These are phyloP conservation scores for Perizoma affinitatum DNA, from an alignment of 2,888 invertebrate genomes.

Conservation along the genomic window DNA sequence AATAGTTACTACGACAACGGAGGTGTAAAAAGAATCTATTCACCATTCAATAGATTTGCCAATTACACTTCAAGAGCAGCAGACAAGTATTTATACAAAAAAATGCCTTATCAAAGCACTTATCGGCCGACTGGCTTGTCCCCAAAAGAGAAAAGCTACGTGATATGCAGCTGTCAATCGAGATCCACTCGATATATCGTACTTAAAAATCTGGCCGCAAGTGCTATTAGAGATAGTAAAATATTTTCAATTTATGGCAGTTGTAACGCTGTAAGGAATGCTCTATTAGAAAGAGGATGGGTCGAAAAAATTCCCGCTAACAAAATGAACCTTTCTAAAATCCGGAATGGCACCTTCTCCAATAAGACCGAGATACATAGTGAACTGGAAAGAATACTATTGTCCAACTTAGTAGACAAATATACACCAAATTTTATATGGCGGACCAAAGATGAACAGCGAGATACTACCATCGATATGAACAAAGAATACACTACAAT, in stretches of 20 bases:
- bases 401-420: conserved; percentile 72
- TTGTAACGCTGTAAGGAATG: conserved; percentile 80
- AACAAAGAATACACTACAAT: conserved; percentile 54
- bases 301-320: conserved; percentile 86
- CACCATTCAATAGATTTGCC: conserved; percentile 50
- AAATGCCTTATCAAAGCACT: conserved; percentile 36
- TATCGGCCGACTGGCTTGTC: conserved; percentile 54
- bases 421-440: conserved; percentile 68
- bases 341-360: conserved; percentile 54
- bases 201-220: conserved; percentile 72
- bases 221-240: conserved; percentile 78
- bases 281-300: conserved; percentile 87
- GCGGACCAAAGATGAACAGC: conserved; percentile 55
- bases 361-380: conserved; percentile 53
- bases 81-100: conserved; percentile 25
- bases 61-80: conserved; percentile 31
- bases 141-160: conserved; percentile 66
- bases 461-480: conserved; percentile 54
- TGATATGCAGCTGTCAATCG: conserved; percentile 65
- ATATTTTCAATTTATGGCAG: conserved; percentile 83
- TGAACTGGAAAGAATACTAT: conserved; percentile 68
- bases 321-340: conserved; percentile 67
- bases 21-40: conserved; percentile 45
- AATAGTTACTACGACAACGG: conserved; percentile 39
- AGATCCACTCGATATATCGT: conserved; percentile 54